A percentile compares a stretch with the other conserved stretches of the same genome.
Conservation (phyloP, 1,140 invertebrate species). For the Sycophaga agraensis region DNA sequence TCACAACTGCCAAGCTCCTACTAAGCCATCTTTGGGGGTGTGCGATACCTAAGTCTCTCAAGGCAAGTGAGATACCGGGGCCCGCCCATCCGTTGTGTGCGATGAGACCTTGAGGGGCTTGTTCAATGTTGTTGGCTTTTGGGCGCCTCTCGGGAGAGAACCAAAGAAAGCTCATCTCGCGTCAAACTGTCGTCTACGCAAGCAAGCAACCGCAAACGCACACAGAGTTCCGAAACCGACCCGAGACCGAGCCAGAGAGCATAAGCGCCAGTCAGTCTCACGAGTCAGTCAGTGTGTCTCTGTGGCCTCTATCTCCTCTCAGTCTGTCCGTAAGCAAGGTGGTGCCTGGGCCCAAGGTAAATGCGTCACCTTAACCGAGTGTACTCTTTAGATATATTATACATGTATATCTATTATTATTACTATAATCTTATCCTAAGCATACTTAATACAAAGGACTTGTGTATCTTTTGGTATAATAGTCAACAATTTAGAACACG, state of each 20-base stretch:
- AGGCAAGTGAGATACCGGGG: constrained; percentile 19
- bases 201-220: constrained; percentile 49
- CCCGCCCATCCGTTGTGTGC: constrained; percentile 16
- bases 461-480: constrained; percentile 1
- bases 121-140: constrained; percentile 18
- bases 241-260: constrained; percentile 42
- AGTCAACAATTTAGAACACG: neutral
- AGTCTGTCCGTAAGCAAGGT: constrained; percentile 60
- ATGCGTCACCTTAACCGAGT: constrained; percentile 60
- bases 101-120: constrained; percentile 9
- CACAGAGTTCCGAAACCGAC: constrained; percentile 51
- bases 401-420: constrained; percentile 40
- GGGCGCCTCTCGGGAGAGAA: constrained; percentile 9
- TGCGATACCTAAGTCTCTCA: constrained; percentile 19
- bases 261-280: constrained; percentile 22
- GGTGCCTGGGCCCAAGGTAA: constrained; percentile 60
- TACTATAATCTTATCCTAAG: constrained; percentile 14
- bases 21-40: constrained; percentile 15
- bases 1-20: constrained; percentile 25
- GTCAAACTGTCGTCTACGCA: constrained; percentile 25
- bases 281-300: constrained; percentile 23
- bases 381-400: constrained; percentile 56
- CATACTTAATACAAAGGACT: neutral
- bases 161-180: constrained; percentile 12
- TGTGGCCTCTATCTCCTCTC: constrained; percentile 55